Conservation (phyloP, 1,140 invertebrate genomes). For the Drosophila subobscura region DNA sequence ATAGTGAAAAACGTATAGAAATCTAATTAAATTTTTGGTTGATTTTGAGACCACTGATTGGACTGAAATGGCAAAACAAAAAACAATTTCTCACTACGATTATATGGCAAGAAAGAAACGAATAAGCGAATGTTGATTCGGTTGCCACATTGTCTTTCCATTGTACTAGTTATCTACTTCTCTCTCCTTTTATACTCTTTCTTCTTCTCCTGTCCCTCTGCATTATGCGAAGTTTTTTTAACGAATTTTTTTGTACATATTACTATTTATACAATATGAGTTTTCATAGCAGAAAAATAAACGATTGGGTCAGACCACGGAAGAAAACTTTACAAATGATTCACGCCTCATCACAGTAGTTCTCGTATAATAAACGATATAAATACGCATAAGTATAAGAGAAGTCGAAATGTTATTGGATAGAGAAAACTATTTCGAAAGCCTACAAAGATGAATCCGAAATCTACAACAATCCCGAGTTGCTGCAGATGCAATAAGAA, state of each 20-base stretch:
- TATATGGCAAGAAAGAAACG: conserved; percentile 15
- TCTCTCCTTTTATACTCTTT: conserved; percentile 25
- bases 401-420: no score
- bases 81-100: conserved; percentile 24
- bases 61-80: conserved; percentile 48
- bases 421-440: no score
- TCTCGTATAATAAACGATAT: no score
- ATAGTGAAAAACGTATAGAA: conserved; percentile 13
- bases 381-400: no score
- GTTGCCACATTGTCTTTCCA: conserved; percentile 30
- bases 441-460: no score
- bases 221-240: conserved; percentile 29
- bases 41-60: conserved; percentile 42
- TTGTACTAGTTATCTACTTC: conserved; percentile 15
- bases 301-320: conserved; percentile 14
- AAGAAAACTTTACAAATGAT: neutral
- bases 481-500: no score
- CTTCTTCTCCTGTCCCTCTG: conserved; percentile 12
- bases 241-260: conserved; percentile 51
- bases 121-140: conserved; percentile 1
- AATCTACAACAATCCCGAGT: no score
- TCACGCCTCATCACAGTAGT: no score
- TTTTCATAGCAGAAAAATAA: conserved; percentile 38
- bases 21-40: conserved; percentile 16
- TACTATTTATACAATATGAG: conserved; percentile 40